Percentiles rank a stretch among this genome's conserved stretches.
Evolutionary conservation across 1,140 invertebrate species (phyloP).

Genomic region (Prorops nasuta): DNA sequence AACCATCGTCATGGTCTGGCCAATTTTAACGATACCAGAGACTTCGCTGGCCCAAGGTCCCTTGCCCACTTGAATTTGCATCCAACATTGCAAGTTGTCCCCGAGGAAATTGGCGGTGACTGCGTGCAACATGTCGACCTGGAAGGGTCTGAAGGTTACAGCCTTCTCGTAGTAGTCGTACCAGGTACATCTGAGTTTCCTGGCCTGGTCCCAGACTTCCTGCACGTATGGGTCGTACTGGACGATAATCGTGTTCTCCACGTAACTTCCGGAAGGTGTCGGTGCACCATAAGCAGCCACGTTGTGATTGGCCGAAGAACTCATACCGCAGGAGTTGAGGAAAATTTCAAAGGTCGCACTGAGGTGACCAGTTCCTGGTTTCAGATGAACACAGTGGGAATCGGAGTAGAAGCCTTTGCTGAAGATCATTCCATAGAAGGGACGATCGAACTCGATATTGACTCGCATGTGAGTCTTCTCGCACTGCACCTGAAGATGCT

Average conservation of each 20-base stretch:
- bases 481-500: slow-evolving; percentile 89
- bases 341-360: slow-evolving; percentile 91
- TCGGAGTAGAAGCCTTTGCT: slow-evolving; percentile 91
- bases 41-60: slow-evolving; percentile 94
- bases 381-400: slow-evolving; percentile 85
- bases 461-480: slow-evolving; percentile 95
- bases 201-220: slow-evolving; percentile 84
- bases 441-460: slow-evolving; percentile 90
- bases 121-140: slow-evolving; percentile 91
- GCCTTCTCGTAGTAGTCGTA: slow-evolving; percentile 95
- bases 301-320: slow-evolving; percentile 81
- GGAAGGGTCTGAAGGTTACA: slow-evolving; percentile 90
- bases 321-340: slow-evolving; percentile 88
- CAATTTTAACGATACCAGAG: slow-evolving; percentile 91
- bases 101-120: slow-evolving; percentile 93
- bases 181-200: slow-evolving; percentile 88
- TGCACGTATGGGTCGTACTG: slow-evolving; percentile 94
- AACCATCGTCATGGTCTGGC: slow-evolving; percentile 95
- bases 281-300: slow-evolving; percentile 75
- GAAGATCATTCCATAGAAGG: slow-evolving; percentile 95
- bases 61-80: slow-evolving; percentile 94
- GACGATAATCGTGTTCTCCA: slow-evolving; percentile 93
- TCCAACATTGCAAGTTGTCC: slow-evolving; percentile 93
- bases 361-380: slow-evolving; percentile 83
- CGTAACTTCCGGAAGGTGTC: slow-evolving; percentile 85